Conservation (phyloP, 53 echinoderm and acorn worm species). For the Echinometra lucunter region DNA sequence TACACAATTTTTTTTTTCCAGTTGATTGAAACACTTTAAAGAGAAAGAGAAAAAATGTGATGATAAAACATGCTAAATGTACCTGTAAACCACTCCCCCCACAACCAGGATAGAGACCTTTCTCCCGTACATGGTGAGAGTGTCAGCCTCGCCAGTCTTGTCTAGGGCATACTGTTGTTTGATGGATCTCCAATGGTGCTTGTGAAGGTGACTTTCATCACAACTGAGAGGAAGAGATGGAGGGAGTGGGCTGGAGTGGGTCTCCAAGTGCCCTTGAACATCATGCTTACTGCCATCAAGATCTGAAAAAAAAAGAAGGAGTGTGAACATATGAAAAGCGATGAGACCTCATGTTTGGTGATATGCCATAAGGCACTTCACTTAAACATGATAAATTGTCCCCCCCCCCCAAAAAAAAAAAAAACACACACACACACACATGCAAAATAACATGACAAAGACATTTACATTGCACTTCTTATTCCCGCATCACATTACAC, state of each 20-base stretch:
- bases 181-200: conserved; percentile 65
- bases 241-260: conserved; percentile 61
- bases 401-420: too few species aligned
- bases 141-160: not conserved
- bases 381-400: too few species aligned
- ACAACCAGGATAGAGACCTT: conserved; percentile 69
- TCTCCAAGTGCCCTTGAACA: not conserved
- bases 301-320: too few species aligned
- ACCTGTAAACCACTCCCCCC: conserved; percentile 85
- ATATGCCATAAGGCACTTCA: not conserved
- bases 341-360: not conserved
- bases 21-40: too few species aligned
- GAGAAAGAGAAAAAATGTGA: too few species aligned
- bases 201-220: conserved; percentile 77
- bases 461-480: too few species aligned
- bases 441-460: too few species aligned
- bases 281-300: not conserved
- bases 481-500: too few species aligned
- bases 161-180: not conserved
- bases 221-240: conserved; percentile 72
- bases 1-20: too few species aligned
- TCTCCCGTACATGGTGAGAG: conserved; percentile 58
- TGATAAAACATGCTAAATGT: not conserved
- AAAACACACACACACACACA: too few species aligned
- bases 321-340: not conserved